Conservation (phyloP, 2,888 invertebrate genomes). For the Choristoneura rosaceana region DNA sequence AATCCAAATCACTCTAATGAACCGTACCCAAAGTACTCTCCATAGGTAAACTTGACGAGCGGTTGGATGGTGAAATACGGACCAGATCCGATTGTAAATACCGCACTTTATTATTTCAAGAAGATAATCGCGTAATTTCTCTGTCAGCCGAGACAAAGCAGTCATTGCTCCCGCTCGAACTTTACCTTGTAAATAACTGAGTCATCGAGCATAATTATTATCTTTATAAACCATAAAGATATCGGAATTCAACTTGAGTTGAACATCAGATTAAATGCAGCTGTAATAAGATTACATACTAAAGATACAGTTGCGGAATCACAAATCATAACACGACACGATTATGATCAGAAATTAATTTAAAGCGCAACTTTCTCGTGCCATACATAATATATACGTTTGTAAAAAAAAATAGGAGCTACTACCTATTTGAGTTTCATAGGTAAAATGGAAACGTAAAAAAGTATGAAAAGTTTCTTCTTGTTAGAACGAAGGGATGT, state of each 20-base stretch:
- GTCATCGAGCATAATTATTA: conserved; percentile 38
- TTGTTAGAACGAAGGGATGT: too few species aligned
- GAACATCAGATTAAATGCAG: background rate
- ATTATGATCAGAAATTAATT: background rate
- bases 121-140: conserved; percentile 40
- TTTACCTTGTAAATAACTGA: conserved; percentile 33
- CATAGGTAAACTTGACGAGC: background rate
- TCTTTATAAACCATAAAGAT: conserved; percentile 24
- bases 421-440: too few species aligned
- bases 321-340: background rate
- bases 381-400: too few species aligned
- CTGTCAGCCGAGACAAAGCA: conserved; percentile 30
- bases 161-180: conserved; percentile 26
- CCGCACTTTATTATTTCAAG: conserved; percentile 38
- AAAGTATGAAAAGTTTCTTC: too few species aligned
- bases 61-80: conserved; percentile 33
- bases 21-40: background rate
- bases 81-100: conserved; percentile 34
- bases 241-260: conserved; percentile 18
- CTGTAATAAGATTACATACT: background rate
- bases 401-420: too few species aligned
- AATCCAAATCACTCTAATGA: background rate
- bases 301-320: too few species aligned
- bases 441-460: too few species aligned
- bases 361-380: background rate